Conservation (phyloP, 2,888 invertebrate species). For the Lamellibrachia columna region DNA sequence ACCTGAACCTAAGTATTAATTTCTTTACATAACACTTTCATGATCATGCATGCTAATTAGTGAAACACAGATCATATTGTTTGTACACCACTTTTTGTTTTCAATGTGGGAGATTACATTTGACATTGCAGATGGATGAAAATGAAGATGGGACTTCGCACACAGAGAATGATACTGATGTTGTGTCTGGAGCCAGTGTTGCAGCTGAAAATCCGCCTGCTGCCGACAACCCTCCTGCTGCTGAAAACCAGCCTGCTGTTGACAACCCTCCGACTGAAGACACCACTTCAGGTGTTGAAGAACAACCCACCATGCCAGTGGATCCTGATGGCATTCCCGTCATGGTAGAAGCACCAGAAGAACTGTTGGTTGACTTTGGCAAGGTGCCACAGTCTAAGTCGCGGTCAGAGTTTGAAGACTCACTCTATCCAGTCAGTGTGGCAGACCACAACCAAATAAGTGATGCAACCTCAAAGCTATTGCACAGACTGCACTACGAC, state of each 20-base stretch:
- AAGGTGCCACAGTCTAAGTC: conserved; percentile 31
- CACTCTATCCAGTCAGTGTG: not conserved
- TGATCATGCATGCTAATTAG: too few species aligned
- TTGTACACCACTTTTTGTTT: too few species aligned
- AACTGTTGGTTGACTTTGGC: conserved; percentile 19
- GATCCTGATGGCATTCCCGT: not conserved
- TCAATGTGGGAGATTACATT: not conserved
- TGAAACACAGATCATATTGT: too few species aligned
- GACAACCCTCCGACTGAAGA: not conserved
- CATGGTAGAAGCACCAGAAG: conserved; percentile 19
- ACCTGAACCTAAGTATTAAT: too few species aligned
- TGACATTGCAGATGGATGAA: not conserved
- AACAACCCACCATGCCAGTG: not conserved
- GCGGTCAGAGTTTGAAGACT: conserved; percentile 37
- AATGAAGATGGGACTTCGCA: not conserved
- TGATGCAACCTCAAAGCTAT: conserved; percentile 40
- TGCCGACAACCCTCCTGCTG: not conserved
- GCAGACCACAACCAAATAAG: not conserved
- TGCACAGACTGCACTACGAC: conserved; percentile 44
- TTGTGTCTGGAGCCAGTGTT: too few species aligned
- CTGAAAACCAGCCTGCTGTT: too few species aligned
- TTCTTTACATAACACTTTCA: too few species aligned
- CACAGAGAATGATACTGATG: not conserved
- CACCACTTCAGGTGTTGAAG: conserved; percentile 17
- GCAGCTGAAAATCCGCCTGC: not conserved